These are phyloP conservation scores for Pyrochroa serraticornis DNA, from an alignment of 2,888 invertebrate genomes.

Conservation along the genomic window DNA sequence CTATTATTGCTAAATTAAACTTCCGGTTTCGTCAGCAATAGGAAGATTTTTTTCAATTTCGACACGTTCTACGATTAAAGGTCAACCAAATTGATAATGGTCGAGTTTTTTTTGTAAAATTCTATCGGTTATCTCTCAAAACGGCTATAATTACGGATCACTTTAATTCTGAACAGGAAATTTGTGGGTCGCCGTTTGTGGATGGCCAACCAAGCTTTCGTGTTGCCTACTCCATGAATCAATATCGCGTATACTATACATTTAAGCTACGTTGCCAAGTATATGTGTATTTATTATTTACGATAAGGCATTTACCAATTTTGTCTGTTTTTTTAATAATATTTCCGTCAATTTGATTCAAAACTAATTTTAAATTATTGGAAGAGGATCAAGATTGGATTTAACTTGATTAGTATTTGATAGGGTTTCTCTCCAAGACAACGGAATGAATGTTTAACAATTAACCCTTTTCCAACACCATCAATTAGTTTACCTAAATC, in stretches of 20 bases:
- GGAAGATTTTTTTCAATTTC: background rate
- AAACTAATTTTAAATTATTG: no score
- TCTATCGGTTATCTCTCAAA: constrained; percentile 4
- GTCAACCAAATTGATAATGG: background rate
- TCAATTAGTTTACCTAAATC: background rate
- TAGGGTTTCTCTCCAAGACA: no score
- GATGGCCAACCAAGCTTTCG: constrained; percentile 23
- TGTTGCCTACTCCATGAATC: constrained; percentile 25
- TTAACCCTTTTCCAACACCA: background rate
- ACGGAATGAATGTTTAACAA: background rate
- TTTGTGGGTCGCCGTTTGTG: constrained; percentile 24
- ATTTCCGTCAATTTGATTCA: background rate
- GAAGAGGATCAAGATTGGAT: no score
- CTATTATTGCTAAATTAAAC: background rate
- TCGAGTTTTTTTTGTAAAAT: background rate
- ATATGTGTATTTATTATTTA: no score
- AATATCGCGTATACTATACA: constrained; percentile 18
- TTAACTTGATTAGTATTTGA: no score
- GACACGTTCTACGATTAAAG: background rate
- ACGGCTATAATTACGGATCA: background rate
- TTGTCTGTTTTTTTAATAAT: background rate
- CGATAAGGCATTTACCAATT: background rate
- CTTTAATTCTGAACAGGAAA: constrained; percentile 5
- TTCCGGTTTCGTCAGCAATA: constrained; percentile 2
- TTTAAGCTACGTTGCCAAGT: constrained; percentile 14